Base-by-base conservation (phyloP, 2,113 vertebrate species). In the Cathartes aura region DNA sequence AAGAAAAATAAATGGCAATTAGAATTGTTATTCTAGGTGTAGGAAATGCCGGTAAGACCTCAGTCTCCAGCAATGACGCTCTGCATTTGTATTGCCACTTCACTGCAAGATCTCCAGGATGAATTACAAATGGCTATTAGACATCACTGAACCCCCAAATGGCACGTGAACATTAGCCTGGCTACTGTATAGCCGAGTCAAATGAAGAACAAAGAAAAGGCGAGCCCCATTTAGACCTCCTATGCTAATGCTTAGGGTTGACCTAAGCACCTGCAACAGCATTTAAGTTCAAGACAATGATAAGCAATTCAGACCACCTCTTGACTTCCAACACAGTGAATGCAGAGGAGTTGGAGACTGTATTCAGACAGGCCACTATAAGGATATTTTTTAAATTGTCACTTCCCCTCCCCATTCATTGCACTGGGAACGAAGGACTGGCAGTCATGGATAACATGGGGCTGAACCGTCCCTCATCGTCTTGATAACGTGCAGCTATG, bases 1-100 rank as follows among this genome's bases (percentile, higher is more conserved):
- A 91, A 90, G 95, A 66, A 95, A 94, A 97, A 96, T 97, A 97
- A 97, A 96, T 88, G 94, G 93, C 95, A 96, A 96, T 96, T 96
- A 94, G 89, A 92, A 97, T 94, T 96, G n/a, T 67, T 96, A 94
- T 52, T 42, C 87, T 90, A 94, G 82, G 84, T 91, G 67, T 67
- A 55, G 62, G 59, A 88, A 96, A 80, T 0, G 27, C 32, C 1
- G 0, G 45, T 8, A 18, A 93, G 74, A 73, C 62, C 74, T 86
- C 78, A 16, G 23, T 43, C 47, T 91, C 71, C 50, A 58, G 55
- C 89, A 86, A 36, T 43, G 62, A 85, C 47, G 36, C 50, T 48
- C 66, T 24, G 20, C 27, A n/a, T 47, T 72, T 42, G 59, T 38
- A 34, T 2, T 53, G 32, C 18, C 27, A 4, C 22, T 48, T 67